Base-by-base conservation (phyloP, 2,797 vertebrate genomes). In the Hipposideros larvatus region DNA sequence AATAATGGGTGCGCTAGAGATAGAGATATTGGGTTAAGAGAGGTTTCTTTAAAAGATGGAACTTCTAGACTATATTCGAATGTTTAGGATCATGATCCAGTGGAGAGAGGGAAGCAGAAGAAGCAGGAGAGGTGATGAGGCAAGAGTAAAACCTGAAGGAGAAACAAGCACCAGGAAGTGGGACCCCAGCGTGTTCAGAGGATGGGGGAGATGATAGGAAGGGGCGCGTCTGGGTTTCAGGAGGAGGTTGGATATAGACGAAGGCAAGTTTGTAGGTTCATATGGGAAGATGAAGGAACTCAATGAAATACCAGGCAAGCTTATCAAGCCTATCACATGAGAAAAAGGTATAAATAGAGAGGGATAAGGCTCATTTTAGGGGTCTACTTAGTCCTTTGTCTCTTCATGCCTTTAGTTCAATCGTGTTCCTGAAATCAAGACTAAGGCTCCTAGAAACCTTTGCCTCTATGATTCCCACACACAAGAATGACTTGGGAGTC, bases 371-470 rank as follows among this genome's bases (percentile, higher is more conserved):
- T 89, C 18, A 18, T 77, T 74, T 90, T 57, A 82, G 89, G 55
- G 53, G 28, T 15, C 16, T 51, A 19, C 57, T 79, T 82, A 46
- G 37, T 93, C 51, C 46, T 92, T 90, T 65, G 31, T 84, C n/a
- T 90, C 63, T 74, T 74, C 10, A 5, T 53, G 18, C 4, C 73
- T 82, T 88, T 46, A 13, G 31, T 82, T 79, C 88, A 79, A 83
- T 5, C 31, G 31, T 79, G 46, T 51, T 91, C 21, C 78, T 80
- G 26, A 87, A 94, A 63, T 79, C 51, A 94, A 87, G 28, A 75
- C 11, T 66, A 83, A 22, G n/a, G 2, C 26, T 88, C 13, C 51
- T 57, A 57, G 28, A 75, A 87, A 43, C 5, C 4, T 59, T 84
- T 89, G 8, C 55, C 55, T 82, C 28, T 65, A 1, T 59, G 28